Evolutionary conservation across 2,113 vertebrate species (phyloP).

Genomic region (Amphilophus citrinellus): DNA sequence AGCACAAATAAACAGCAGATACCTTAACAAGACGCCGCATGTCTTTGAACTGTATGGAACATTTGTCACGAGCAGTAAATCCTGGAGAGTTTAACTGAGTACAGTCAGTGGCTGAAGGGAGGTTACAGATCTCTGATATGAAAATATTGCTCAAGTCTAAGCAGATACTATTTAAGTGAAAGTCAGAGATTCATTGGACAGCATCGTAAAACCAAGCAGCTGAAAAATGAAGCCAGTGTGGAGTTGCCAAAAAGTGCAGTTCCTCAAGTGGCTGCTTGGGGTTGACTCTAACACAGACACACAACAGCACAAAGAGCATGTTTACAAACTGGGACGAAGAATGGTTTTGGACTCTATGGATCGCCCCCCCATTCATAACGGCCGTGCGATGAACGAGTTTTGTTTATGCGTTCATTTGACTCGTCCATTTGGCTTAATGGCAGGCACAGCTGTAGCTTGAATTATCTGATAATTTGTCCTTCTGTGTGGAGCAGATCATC

Average conservation of each 20-base stretch:
- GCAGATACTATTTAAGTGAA: neutral
- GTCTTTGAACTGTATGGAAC: constrained; percentile 8
- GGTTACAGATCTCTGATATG: neutral
- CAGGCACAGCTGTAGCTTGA: neutral
- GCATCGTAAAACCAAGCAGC: neutral
- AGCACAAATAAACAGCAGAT: neutral
- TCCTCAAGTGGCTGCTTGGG: neutral
- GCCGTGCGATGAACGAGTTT: neutral
- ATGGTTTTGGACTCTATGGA: neutral
- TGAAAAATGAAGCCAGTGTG: neutral
- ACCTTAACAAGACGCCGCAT: constrained; percentile 37
- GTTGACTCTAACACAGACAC: neutral
- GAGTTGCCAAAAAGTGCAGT: neutral
- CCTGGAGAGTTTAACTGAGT: neutral
- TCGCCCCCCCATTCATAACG: neutral
- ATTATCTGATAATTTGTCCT: neutral
- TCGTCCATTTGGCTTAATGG: too few species aligned
- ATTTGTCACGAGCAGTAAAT: constrained; percentile 20
- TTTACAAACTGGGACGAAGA: neutral
- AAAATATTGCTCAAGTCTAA: neutral
- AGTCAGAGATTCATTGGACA: neutral
- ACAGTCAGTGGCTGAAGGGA: neutral
- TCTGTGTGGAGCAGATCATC: neutral
- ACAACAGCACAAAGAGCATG: neutral
- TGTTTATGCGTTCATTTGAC: neutral